These are phyloP conservation scores for Eubucco bourcierii DNA, from an alignment of 2,113 vertebrate genomes.

Conservation along the genomic window DNA sequence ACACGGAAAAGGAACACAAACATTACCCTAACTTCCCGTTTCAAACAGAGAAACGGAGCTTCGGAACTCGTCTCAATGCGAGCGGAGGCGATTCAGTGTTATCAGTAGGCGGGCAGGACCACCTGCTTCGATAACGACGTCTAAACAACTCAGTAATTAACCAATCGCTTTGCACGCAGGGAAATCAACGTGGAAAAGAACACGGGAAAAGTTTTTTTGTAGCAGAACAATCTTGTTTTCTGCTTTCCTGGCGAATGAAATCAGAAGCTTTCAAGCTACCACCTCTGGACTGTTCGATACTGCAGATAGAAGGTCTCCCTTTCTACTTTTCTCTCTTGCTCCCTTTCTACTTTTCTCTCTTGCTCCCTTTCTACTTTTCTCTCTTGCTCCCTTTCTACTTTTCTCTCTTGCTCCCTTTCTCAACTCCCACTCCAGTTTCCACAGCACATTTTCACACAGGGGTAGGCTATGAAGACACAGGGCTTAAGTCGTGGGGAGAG, in stretches of 20 bases:
- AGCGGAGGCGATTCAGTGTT: not conserved
- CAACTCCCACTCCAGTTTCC: fast-evolving
- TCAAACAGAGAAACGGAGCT: not conserved
- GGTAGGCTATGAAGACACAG: fast-evolving
- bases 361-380: not conserved
- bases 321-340: not conserved
- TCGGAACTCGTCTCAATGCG: not conserved
- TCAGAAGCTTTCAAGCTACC: fast-evolving
- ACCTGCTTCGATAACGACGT: fast-evolving
- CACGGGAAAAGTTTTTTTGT: fast-evolving
- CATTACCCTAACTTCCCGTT: not conserved
- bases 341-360: not conserved
- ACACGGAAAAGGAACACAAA: not conserved
- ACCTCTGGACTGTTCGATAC: fast-evolving
- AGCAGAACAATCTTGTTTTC: not conserved
- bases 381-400: fast-evolving
- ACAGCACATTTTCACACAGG: fast-evolving
- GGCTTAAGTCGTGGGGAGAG: fast-evolving
- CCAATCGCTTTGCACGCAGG: fast-evolving
- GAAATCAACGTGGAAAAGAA: not conserved
- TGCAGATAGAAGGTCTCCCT: fast-evolving
- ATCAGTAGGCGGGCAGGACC: not conserved
- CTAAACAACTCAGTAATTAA: fast-evolving
- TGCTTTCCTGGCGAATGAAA: not conserved
- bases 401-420: not conserved